Conservation (phyloP, 2,113 vertebrate genomes). For the Shinisaurus crocodilurus region DNA sequence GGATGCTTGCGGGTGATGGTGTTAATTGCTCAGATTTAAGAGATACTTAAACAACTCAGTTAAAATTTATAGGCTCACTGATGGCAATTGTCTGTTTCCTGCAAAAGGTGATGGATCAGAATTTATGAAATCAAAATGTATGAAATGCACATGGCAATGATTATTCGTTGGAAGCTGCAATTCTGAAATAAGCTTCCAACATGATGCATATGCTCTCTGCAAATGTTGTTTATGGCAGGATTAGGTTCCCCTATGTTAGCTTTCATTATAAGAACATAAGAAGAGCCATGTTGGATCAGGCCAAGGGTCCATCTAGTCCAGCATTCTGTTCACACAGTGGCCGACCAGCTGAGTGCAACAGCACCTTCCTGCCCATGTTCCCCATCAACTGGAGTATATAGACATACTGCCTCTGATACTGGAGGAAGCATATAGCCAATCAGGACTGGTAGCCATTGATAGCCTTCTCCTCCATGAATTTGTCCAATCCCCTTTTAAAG, state of each 20-base stretch:
- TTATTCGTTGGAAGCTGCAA: slow-evolving; percentile 22
- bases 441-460: no score
- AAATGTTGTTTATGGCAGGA: neutral
- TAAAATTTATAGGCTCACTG: slow-evolving; percentile 12
- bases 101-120: neutral
- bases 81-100: neutral
- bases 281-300: no score
- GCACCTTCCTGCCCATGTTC: no score
- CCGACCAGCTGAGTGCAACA: no score
- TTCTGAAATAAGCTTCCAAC: slow-evolving; percentile 12
- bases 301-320: no score
- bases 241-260: neutral
- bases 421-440: no score
- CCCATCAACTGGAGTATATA: no score
- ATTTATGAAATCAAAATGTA: neutral
- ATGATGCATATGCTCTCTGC: neutral
- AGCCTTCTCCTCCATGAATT: no score
- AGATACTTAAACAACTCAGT: slow-evolving; percentile 19
- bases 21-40: slow-evolving; percentile 42
- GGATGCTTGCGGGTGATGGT: slow-evolving; percentile 27
- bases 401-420: no score
- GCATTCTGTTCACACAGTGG: no score
- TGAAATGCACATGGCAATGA: slow-evolving; percentile 14
- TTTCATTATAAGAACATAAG: no score
- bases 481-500: no score